Conservation (phyloP, 2,888 invertebrate genomes). For the Baronia brevicornis region DNA sequence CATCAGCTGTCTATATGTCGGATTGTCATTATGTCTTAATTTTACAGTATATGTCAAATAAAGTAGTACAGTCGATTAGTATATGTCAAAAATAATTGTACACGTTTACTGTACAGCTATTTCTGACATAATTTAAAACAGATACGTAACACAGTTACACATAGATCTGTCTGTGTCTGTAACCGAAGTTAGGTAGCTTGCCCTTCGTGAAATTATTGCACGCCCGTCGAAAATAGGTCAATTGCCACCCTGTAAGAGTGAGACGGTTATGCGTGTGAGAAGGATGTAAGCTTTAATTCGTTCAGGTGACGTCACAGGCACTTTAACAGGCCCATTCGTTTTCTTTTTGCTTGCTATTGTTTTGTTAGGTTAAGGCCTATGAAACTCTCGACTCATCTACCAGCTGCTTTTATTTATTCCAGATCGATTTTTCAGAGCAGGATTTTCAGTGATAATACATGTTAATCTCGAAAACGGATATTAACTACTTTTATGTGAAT, state of each 20-base stretch:
- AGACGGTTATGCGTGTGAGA: constrained; percentile 41
- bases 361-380: constrained; percentile 33
- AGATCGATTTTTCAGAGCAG: constrained; percentile 17
- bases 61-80: too few species aligned
- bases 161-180: constrained; percentile 51
- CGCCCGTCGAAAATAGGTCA: constrained; percentile 71
- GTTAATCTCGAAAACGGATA: constrained; percentile 14
- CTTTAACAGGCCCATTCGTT: constrained; percentile 55
- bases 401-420: constrained; percentile 32
- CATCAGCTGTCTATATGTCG: too few species aligned
- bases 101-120: too few species aligned
- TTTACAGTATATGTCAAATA: too few species aligned
- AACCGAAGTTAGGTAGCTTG: constrained; percentile 43
- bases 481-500: too few species aligned
- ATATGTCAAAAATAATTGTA: too few species aligned
- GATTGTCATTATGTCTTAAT: too few species aligned
- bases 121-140: too few species aligned
- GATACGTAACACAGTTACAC: too few species aligned
- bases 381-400: constrained; percentile 28
- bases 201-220: constrained; percentile 69
- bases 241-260: constrained; percentile 58
- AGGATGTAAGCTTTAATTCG: constrained; percentile 57
- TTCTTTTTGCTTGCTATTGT: constrained; percentile 57
- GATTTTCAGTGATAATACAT: not conserved
- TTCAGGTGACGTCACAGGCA: constrained; percentile 68